A percentile compares a stretch with the other conserved stretches of the same genome.
These are phyloP conservation scores for Polia nebulosa DNA, from an alignment of 2,888 invertebrate genomes.

Conservation along the genomic window DNA sequence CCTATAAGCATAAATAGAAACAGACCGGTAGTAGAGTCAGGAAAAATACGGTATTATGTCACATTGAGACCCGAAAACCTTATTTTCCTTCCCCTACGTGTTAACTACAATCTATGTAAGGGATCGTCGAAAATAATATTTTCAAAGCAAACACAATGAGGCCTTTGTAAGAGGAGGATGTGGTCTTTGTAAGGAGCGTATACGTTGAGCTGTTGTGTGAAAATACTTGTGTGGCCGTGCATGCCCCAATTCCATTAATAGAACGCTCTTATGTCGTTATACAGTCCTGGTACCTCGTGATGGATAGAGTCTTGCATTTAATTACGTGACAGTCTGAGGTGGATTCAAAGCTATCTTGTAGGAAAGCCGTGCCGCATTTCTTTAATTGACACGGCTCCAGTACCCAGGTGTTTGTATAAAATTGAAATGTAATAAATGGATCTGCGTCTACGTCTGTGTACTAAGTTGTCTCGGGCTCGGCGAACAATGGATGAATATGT, in stretches of 20 bases:
- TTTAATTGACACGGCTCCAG: constrained; percentile 51
- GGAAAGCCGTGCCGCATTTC: constrained; percentile 34
- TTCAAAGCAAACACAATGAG: constrained; percentile 70
- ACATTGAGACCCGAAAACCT: constrained; percentile 46
- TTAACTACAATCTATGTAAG: constrained; percentile 65
- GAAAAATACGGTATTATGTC: constrained; percentile 48
- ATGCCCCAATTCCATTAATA: constrained; percentile 52
- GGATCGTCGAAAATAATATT: constrained; percentile 69
- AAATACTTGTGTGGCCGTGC: constrained; percentile 52
- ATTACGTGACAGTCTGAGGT: constrained; percentile 29
- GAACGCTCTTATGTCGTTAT: constrained; percentile 42
- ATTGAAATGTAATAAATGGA: constrained; percentile 57
- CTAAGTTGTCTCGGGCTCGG: constrained; percentile 38
- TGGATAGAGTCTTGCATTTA: constrained; percentile 36
- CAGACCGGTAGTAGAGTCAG: constrained; percentile 27
- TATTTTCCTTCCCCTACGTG: constrained; percentile 56
- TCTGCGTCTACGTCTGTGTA: constrained; percentile 45
- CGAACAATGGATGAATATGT: constrained; percentile 57
- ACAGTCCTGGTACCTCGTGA: constrained; percentile 49
- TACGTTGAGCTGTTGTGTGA: constrained; percentile 38
- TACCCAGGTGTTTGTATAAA: constrained; percentile 50
- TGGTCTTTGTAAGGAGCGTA: constrained; percentile 53
- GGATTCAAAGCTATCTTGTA: constrained; percentile 19
- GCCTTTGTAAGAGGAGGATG: constrained; percentile 63
- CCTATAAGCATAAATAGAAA: constrained; percentile 29